Evolutionary conservation across 2,888 invertebrate species (phyloP).

Genomic region (Tipula confusa): DNA sequence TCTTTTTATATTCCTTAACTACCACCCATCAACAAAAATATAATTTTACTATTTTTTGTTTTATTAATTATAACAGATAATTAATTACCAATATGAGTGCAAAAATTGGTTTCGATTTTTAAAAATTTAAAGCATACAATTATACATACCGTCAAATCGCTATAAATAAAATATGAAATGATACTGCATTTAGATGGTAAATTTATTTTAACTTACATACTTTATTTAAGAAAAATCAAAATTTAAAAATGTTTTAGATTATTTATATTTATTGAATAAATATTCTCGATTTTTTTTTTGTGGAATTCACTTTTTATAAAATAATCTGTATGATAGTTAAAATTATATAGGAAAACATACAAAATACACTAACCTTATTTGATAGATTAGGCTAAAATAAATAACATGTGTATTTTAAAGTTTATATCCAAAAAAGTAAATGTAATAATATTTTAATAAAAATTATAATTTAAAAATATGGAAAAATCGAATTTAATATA

Average conservation of each 20-base stretch:
- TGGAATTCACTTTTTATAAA: not conserved
- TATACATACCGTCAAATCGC: not conserved
- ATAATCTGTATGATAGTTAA: not conserved
- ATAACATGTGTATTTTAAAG: not conserved
- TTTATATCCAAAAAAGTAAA: not conserved
- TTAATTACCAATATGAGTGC: not conserved
- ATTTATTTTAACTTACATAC: not conserved
- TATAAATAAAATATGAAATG: not conserved
- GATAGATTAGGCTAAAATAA: not conserved
- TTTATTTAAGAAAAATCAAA: not conserved
- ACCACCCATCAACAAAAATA: not conserved
- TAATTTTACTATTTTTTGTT: not conserved
- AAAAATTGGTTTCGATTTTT: not conserved
- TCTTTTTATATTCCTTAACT: not conserved
- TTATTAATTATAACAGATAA: not conserved
- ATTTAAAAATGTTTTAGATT: not conserved
- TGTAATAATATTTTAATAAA: conserved; percentile 8
- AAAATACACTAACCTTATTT: not conserved
- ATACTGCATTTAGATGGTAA: not conserved
- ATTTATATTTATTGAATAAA: not conserved
- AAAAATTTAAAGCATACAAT: not conserved
- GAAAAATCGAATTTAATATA: too few species aligned
- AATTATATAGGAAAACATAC: not conserved
- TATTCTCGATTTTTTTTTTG: not conserved
- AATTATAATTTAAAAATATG: not conserved